Base-by-base conservation (phyloP, 2,797 vertebrate species). In the Echiichthys vipera region DNA sequence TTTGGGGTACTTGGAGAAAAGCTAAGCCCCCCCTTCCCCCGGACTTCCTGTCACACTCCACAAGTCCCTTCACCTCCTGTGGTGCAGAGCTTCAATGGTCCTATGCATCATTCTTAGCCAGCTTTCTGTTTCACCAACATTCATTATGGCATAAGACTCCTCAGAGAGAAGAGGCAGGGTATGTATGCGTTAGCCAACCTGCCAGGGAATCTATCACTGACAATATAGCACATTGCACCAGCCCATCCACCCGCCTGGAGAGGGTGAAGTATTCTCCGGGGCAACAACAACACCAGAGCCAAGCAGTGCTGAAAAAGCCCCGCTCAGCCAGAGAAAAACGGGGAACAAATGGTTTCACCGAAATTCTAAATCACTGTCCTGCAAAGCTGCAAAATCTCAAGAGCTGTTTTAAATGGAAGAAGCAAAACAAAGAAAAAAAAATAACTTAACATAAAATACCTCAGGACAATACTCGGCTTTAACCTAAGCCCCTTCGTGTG, bases 161-260 rank as follows among this genome's bases (percentile, higher is more conserved):
- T 84, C 58, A 0, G 88, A 89, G 88, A 92, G 68, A n/a, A 58
- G 79, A 91, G 65, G 69, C 80, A 69, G 66, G 40, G 73, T 74
- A 86, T 76, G 82, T 82, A 88, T 74, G 83, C 77, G 67, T 69
- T 74, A 85, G 71, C 84, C 79, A 54, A 68, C 65, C 76, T 90
- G 84, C 86, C 84, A 84, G 78, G 74, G 71, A 87, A 90, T 91
- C 85, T 85, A 84, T 90, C 91, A 91, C 55, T 89, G 87, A 91
- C 88, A 93, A 79, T 78, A 71, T 89, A 95, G 92, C 94, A 85
- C 85, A 84, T 70, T 81, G 84, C 84, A 79, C 57, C 40, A 73
- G 69, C 63, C n/a, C 77, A 59, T 77, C 74, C 54, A 51, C 54
- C 43, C 40, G 63, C 80, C 80, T 71, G 76, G 66, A 78, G 78